Evolutionary conservation across 1,140 invertebrate species (phyloP), one percentile per base, ranked within the genome.

Genomic region (Eufriesea mexicana): DNA sequence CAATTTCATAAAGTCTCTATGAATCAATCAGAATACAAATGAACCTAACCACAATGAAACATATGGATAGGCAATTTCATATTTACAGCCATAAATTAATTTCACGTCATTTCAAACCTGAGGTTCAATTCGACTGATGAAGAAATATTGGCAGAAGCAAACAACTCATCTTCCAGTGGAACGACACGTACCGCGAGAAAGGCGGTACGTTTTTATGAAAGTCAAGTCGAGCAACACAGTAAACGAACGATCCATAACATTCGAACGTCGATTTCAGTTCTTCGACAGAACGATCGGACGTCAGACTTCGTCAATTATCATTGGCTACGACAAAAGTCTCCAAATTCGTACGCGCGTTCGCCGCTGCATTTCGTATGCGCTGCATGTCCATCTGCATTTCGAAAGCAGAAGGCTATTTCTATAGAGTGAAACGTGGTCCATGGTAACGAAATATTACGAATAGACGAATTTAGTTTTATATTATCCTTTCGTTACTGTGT

Each of bases 261-360:
- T 84, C 70, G 14, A 25, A 61, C 51, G 83, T 79, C 28, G 68
- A 85, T 85, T 83, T 84, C 76, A 16, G 59, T 80, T 66, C 59
- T 20, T n/a, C 61, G 42, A 23, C 12, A 12, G 9, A 47, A 55
- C 57, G 5, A 73, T 73, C 78, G 68, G 79, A 86, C 72, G 85
- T 86, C 73, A 78, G 84, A 78, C 28, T 72, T 35, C 35, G 70
- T 54, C 57, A 62, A 86, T 86, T 86, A 77, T 70, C 59, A 75
- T 61, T 42, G 25, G 61, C 55, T 59, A 66, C 35, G 45, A 16
- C 16, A 45, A 23, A 14, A 12, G 12, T 71, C 35, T 35, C 35
- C 35, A 35, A 45, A 71, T 71, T 79, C 51, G n/a, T 23, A 71
- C 25, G 42, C 49, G 42, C 1, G 25, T 2, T n/a, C 54, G 16